Conservation (phyloP, 1,140 invertebrate genomes). For the Battus philenor region DNA sequence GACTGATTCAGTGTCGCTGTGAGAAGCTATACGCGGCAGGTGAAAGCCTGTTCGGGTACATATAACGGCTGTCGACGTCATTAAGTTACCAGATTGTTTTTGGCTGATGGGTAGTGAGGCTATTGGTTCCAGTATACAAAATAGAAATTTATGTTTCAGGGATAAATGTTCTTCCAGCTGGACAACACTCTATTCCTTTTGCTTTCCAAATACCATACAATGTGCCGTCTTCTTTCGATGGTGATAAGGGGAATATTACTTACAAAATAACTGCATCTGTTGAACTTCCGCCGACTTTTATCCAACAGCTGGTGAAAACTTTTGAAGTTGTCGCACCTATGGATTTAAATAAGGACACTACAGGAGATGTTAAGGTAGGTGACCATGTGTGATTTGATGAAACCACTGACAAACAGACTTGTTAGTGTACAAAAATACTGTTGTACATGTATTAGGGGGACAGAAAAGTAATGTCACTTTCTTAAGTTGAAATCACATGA, state of each 20-base stretch:
- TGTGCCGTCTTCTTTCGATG: constrained; percentile 83
- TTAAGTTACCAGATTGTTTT: no score
- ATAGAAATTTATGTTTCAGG: constrained; percentile 19
- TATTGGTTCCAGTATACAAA: no score
- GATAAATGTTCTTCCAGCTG: constrained; percentile 66
- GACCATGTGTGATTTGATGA: neutral
- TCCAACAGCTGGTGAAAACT: constrained; percentile 78
- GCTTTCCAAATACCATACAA: constrained; percentile 75
- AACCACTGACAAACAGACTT: no score
- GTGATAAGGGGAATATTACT: constrained; percentile 79
- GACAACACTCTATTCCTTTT: constrained; percentile 77
- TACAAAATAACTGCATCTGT: constrained; percentile 78
- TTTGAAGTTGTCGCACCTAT: constrained; percentile 83
- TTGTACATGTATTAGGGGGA: no score
- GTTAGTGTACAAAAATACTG: no score
- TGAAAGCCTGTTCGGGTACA: no score
- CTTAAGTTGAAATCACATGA: no score
- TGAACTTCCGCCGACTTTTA: constrained; percentile 48
- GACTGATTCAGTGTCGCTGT: no score
- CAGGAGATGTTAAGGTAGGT: constrained; percentile 25
- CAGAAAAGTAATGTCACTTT: no score
- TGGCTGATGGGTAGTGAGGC: no score
- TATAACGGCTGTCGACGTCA: no score
- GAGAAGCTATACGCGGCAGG: no score
- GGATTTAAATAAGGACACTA: constrained; percentile 78